Base-by-base conservation (phyloP, 2,113 vertebrate genomes). In the Alces alces region DNA sequence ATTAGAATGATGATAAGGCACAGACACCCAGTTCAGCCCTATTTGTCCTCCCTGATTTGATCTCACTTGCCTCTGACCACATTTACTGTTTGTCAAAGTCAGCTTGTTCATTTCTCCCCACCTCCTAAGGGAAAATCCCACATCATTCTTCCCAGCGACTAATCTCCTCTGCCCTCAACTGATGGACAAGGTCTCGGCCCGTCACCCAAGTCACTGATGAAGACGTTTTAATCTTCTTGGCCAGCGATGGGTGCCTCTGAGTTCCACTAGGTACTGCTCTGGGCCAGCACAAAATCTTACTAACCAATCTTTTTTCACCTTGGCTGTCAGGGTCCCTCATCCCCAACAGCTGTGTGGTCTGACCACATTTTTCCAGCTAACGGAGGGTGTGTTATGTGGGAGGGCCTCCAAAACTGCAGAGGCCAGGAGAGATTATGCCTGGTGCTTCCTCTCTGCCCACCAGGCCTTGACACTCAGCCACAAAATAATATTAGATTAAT, bases 321-420 rank as follows among this genome's bases (percentile, higher is more conserved):
- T 15, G 16, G 36, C 54, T 85, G 47, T 89, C 47, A 88, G 55
- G 33, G 47, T 39, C 33, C 9, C 66, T 91, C 33, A 64, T 25
- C 33, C 45, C n/a, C 70, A 43, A 1, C 6, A 61, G 25, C 80
- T 79, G 2, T 97, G 95, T 89, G 87, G 54, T 92, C 61, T 96
- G 82, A 52, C 84, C 87, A 70, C 36, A 54, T 61, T 85, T 95
- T 92, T 57, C 79, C 92, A 84, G 47, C 58, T 96, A 89, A 61
- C 39, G 4, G 76, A 96, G 82, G 39, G 21, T 70, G n/a, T 93
- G 58, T 39, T 84, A 47, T 52, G 5, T 57, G 45, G 55, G 54
- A 84, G 6, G 52, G 33, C 70, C 76, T 82, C 64, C 80, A 80
- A 84, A 97, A 33, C 60, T 57, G 43, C 85, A 36, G 33, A 94